Conservation (phyloP, 2,888 invertebrate species). For the Acholoe squamosa region DNA sequence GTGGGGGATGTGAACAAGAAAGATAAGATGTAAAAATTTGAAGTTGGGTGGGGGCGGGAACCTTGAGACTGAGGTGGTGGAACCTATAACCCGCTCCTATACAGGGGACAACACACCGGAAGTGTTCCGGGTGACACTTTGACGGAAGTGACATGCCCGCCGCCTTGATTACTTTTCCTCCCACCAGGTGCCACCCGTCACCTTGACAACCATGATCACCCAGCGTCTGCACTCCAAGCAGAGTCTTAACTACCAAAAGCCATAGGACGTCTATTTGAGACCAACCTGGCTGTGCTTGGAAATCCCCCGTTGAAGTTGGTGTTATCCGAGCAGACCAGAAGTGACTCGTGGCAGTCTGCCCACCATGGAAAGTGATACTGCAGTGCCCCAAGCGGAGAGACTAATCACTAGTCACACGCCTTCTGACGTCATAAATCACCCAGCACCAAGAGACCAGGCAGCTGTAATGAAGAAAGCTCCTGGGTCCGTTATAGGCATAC, state of each 20-base stretch:
- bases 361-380: not conserved
- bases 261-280: not conserved
- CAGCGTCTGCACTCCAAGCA: conserved; percentile 10
- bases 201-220: not conserved
- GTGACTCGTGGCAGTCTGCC: not conserved
- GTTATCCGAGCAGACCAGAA: conserved; percentile 21
- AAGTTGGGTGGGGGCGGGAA: too few relatives aligned
- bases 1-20: too few relatives aligned
- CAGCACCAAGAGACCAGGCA: not conserved
- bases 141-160: not conserved
- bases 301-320: not conserved
- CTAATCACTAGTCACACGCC: conserved; percentile 23
- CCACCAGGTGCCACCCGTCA: conserved; percentile 4
- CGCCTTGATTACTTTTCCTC: not conserved
- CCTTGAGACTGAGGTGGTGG: too few relatives aligned
- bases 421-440: conserved; percentile 26
- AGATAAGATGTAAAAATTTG: too few relatives aligned
- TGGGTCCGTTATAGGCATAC: not conserved
- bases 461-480: conserved; percentile 1
- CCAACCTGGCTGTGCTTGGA: not conserved
- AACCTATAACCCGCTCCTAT: too few relatives aligned
- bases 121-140: not conserved
- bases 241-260: not conserved
- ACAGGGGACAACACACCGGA: conserved; percentile 2
- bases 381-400: conserved; percentile 5